Evolutionary conservation across 2,888 invertebrate species (phyloP).

Genomic region (Chloroclysta siterata): DNA sequence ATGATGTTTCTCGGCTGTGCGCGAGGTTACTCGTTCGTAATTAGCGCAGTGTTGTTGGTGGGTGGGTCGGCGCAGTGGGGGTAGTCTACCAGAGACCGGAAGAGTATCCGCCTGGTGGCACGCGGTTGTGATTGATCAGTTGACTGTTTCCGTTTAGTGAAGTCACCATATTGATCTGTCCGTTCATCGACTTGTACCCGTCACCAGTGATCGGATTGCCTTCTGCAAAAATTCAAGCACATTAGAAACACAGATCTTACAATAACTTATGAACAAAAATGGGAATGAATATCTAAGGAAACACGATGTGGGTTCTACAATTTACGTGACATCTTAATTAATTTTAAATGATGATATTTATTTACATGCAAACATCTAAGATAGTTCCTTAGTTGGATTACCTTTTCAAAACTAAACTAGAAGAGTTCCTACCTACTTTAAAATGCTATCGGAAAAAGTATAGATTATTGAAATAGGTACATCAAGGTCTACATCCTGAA

Average conservation of each 20-base stretch:
- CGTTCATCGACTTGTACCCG: conserved; percentile 85
- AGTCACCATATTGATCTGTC: conserved; percentile 83
- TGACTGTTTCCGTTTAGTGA: conserved; percentile 74
- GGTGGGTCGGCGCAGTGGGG: conserved; percentile 46
- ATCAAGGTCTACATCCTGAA: conserved; percentile 34
- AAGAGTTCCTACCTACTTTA: conserved; percentile 14
- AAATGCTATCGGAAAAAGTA: conserved; percentile 14
- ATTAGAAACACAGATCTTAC: conserved; percentile 9
- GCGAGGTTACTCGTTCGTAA: conserved; percentile 38
- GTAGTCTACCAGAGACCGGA: conserved; percentile 87
- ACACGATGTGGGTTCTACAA: conserved; percentile 28
- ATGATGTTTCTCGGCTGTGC: conserved; percentile 40
- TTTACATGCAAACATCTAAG: conserved; percentile 34
- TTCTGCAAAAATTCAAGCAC: conserved; percentile 67
- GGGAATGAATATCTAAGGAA: conserved; percentile 33
- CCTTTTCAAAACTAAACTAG: conserved; percentile 27
- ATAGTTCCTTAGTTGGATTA: conserved; percentile 28
- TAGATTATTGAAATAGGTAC: conserved; percentile 23
- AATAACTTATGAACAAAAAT: conserved; percentile 13
- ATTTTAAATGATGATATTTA: conserved; percentile 29
- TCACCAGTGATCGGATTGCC: conserved; percentile 86
- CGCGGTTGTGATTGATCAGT: conserved; percentile 81
- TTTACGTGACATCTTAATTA: conserved; percentile 28
- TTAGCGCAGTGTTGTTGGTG: conserved; percentile 43
- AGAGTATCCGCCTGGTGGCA: conserved; percentile 88